Evolutionary conservation across 2,113 vertebrate species (phyloP), one percentile per base, ranked within the genome.

Genomic region (Psettodes erumei): DNA sequence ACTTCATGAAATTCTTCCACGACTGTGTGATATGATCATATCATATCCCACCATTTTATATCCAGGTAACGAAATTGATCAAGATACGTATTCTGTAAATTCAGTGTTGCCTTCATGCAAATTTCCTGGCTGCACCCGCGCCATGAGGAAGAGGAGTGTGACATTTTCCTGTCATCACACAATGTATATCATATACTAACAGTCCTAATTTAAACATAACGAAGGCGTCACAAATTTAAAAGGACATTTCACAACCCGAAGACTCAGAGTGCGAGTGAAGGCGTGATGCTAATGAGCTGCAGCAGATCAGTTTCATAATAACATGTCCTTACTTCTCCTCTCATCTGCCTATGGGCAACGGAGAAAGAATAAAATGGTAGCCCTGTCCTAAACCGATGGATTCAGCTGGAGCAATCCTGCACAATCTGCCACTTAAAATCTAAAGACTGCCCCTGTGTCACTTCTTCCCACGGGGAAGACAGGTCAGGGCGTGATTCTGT

Each of bases 351-450:
- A 21, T 40, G 70, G 35, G 42, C 9, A 48, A 56, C 62, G 32
- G 9, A 79, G 16, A 28, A 1, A 25, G 21, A 50, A 30, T 35
- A 37, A 71, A 30, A 63, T 3, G 4, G 25, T 61, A 30, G 47
- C n/a, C 25, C 8, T 1, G 35, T 27, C 48, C 59, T 45, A 21
- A 63, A 68, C 54, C 77, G 45, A 62, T 19, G 21, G 18, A 65
- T 64, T 33, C 58, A 78, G 42, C 60, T 40, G 21, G 18, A 72
- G 60, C 16, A 1, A 25, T 51, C 68, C 42, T 23, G 33, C 50
- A 64, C 50, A 67, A 68, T 58, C 75, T 71, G 63, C 43, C 60
- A 43, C n/a, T 62, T 58, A 51, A 40, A 72, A 79, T 42, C 66
- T 21, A 21, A 23, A 53, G 28, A 55, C 67, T 19, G 33, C 43